Conservation (phyloP, 2,797 vertebrate genomes). For the Buphagus erythrorhynchus region DNA sequence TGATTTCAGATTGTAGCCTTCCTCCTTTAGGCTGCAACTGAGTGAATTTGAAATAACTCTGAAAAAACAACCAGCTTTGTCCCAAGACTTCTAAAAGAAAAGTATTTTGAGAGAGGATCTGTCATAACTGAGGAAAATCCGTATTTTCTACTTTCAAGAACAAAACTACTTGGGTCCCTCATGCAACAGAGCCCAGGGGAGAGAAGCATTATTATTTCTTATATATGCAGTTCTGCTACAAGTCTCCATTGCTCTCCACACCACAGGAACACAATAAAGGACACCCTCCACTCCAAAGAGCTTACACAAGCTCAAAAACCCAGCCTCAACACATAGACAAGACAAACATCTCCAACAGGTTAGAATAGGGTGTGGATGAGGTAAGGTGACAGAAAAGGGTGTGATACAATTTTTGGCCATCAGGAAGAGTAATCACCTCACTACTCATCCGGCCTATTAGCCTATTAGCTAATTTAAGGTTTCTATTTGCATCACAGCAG, state of each 20-base stretch:
- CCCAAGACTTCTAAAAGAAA: background rate
- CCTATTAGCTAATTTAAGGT: slow-evolving; percentile 34
- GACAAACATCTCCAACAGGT: slow-evolving; percentile 21
- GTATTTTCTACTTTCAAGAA: background rate
- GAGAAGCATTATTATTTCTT: background rate
- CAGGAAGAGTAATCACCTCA: slow-evolving; percentile 40
- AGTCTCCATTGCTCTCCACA: background rate
- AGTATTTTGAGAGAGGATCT: background rate
- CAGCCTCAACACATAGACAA: background rate
- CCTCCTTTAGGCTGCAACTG: background rate
- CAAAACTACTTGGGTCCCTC: background rate
- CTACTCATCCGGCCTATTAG: background rate
- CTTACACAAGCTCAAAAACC: background rate
- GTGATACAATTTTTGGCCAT: slow-evolving; percentile 30
- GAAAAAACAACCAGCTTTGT: background rate
- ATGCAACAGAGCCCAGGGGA: background rate
- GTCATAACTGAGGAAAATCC: background rate
- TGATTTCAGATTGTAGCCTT: background rate
- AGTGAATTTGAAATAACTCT: background rate
- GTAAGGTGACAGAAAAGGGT: slow-evolving; percentile 51
- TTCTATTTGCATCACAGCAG: slow-evolving; percentile 38
- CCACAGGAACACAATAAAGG: background rate
- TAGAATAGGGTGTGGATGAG: slow-evolving; percentile 34
- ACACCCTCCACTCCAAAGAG: background rate
- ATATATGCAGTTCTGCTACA: rapidly evolving